These are phyloP conservation scores for Zaprionus camerounensis DNA, from an alignment of 1,140 invertebrate species.

Conservation along the genomic window DNA sequence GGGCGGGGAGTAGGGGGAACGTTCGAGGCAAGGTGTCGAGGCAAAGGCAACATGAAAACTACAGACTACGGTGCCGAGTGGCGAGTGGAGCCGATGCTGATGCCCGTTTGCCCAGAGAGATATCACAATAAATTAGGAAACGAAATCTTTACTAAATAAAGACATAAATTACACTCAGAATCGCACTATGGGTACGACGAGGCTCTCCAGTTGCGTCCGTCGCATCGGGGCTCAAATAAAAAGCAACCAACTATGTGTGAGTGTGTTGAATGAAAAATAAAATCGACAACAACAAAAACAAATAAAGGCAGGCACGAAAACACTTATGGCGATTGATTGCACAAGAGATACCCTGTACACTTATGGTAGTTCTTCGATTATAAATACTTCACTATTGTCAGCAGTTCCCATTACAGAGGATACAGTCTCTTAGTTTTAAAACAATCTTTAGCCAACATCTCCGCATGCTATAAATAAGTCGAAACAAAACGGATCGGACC, in stretches of 20 bases:
- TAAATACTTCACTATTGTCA: no score
- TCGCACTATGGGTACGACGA: conserved; percentile 66
- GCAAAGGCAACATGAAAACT: conserved; percentile 19
- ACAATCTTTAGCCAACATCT: no score
- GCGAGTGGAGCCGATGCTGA: conserved; percentile 29
- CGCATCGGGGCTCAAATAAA: conserved; percentile 54
- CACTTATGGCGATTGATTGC: not conserved
- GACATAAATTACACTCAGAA: conserved; percentile 84
- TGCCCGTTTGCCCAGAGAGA: conserved; percentile 78
- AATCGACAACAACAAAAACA: conserved; percentile 28
- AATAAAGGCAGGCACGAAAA: conserved; percentile 3
- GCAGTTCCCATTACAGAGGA: not conserved
- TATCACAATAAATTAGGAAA: conserved; percentile 85
- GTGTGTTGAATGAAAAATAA: conserved; percentile 63
- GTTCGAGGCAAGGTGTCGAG: conserved; percentile 43
- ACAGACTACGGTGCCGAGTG: conserved; percentile 6
- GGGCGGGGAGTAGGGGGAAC: not conserved
- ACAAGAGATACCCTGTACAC: not conserved
- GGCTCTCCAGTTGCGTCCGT: conserved; percentile 22
- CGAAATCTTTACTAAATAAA: conserved; percentile 84
- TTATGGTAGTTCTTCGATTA: not conserved
- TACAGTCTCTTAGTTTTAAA: no score
- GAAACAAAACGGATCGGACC: no score
- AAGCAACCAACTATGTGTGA: conserved; percentile 59
- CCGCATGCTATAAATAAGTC: no score